A percentile compares a stretch with the other conserved stretches of the same genome.
Conservation (phyloP, 2,113 vertebrate species). For the Lichenostomus cassidix region DNA sequence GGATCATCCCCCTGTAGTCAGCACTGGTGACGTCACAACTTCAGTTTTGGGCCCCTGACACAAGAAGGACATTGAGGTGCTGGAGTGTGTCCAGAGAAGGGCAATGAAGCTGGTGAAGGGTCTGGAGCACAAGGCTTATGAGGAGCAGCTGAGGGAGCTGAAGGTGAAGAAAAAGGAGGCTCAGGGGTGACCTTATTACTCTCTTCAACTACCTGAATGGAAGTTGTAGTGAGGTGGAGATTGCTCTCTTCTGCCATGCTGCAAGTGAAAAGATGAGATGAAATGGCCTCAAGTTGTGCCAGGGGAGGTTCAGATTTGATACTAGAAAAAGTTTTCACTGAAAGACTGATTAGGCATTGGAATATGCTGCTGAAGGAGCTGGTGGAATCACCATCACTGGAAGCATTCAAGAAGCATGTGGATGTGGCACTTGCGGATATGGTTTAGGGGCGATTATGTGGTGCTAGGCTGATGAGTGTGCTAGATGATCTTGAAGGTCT, state of each 20-base stretch:
- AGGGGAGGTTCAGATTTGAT: not conserved
- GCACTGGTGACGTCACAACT: not conserved
- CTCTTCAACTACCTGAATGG: not conserved
- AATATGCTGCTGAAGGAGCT: not conserved
- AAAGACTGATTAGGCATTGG: not conserved
- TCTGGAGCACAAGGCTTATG: not conserved
- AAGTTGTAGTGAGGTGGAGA: not conserved
- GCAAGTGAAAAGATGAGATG: not conserved
- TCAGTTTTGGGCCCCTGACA: accelerated
- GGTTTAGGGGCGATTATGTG: not conserved
- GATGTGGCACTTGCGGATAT: not conserved
- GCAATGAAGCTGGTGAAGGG: not conserved
- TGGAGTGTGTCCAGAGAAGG: not conserved
- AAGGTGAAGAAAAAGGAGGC: not conserved
- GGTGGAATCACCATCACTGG: not conserved
- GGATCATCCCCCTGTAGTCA: not conserved
- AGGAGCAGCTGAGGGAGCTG: not conserved
- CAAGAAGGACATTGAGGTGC: not conserved
- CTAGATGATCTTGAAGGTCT: not conserved
- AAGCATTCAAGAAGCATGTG: not conserved
- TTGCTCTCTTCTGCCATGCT: not conserved
- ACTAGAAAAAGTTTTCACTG: not conserved
- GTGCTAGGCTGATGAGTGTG: not conserved
- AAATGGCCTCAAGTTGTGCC: not conserved
- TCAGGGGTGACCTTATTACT: not conserved